A percentile compares a stretch with the other conserved stretches of the same genome.
Evolutionary conservation across 2,113 vertebrate genomes (phyloP).

Genomic region (Puma concolor): DNA sequence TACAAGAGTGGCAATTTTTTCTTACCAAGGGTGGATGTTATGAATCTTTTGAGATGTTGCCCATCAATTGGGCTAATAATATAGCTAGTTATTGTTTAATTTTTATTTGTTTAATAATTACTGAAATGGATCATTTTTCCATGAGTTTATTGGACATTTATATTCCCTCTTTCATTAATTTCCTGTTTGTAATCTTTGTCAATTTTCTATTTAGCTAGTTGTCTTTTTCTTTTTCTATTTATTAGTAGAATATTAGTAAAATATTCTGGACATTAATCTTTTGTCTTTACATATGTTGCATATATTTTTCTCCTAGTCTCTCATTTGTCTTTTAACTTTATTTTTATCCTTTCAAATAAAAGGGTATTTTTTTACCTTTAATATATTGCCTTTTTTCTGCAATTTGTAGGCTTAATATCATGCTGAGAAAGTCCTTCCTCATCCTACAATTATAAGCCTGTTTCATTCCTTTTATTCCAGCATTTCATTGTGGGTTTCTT

Average conservation of each 20-base stretch:
- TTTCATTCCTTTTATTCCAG: conserved; percentile 1
- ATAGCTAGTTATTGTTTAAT: not conserved
- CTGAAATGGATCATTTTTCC: not conserved
- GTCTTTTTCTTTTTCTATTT: conserved; percentile 22
- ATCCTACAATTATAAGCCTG: not conserved
- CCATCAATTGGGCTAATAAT: not conserved
- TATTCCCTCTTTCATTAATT: not conserved
- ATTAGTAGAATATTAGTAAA: conserved; percentile 23
- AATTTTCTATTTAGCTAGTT: conserved; percentile 13
- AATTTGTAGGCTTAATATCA: not conserved
- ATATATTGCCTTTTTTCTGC: not conserved
- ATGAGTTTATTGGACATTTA: not conserved
- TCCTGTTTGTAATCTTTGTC: not conserved
- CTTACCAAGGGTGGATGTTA: not conserved
- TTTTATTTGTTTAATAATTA: conserved; percentile 1
- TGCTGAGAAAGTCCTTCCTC: not conserved
- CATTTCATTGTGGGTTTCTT: not conserved
- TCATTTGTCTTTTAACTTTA: conserved; percentile 28
- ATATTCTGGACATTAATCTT: conserved; percentile 13
- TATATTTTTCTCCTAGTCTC: not conserved
- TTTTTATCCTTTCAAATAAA: conserved; percentile 36
- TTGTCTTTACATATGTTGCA: not conserved
- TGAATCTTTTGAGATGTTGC: not conserved
- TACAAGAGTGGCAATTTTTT: not conserved
- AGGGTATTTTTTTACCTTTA: not conserved